These are phyloP conservation scores for Bursaphelenchus mucronatus DNA, from an alignment of 1,140 invertebrate genomes.

Conservation along the genomic window DNA sequence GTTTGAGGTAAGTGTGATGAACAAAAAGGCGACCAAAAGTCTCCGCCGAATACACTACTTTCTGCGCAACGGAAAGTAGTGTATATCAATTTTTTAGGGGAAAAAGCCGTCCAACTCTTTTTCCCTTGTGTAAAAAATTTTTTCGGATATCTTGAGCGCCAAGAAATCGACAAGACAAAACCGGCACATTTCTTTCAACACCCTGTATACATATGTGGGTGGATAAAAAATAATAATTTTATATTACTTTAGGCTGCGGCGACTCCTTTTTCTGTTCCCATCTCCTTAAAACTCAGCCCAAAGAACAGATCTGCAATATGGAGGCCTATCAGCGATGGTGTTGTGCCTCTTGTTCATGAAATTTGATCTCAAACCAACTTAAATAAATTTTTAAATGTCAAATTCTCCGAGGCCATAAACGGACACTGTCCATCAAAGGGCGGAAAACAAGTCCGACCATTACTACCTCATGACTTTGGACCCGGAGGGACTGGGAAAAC, in stretches of 20 bases:
- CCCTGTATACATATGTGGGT: background rate
- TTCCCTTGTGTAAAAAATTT: conserved; percentile 4
- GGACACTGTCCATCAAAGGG: too few species aligned
- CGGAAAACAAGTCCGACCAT: too few species aligned
- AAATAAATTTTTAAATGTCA: too few species aligned
- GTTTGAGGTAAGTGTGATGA: too few species aligned
- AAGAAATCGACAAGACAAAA: background rate
- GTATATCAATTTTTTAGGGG: too few species aligned
- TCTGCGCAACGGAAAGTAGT: too few species aligned
- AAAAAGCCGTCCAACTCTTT: conserved; percentile 9
- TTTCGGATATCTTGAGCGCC: conserved; percentile 3
- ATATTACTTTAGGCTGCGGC: conserved; percentile 21
- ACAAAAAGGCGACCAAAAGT: too few species aligned
- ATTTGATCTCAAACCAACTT: background rate
- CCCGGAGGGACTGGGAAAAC: too few species aligned
- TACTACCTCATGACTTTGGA: too few species aligned
- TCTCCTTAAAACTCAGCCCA: conserved; percentile 9
- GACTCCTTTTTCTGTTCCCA: conserved; percentile 26
- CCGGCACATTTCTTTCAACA: conserved; percentile 15
- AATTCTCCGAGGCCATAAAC: too few species aligned
- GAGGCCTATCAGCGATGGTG: conserved; percentile 15
- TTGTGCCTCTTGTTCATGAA: conserved; percentile 12
- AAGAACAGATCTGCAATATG: conserved; percentile 11
- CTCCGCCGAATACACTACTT: too few species aligned
- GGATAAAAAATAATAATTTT: conserved; percentile 1